phyloP scores from a whole-genome alignment of 2,797 vertebrate genomes.

The Pogoniulus pusillus region DNA sequence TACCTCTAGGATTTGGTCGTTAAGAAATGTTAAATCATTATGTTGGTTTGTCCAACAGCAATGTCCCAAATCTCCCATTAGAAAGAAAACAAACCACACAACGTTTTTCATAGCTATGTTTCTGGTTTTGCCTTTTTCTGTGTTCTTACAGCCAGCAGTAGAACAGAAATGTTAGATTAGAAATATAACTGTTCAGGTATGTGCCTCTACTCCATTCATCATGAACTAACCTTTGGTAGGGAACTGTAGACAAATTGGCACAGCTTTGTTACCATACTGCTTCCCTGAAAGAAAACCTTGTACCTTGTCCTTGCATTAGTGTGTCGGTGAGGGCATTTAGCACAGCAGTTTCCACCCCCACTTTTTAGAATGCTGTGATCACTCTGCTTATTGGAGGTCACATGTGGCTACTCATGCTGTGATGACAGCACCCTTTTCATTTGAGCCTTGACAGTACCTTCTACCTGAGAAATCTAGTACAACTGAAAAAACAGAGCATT shows the following conservation, averaged over 20 bases:
- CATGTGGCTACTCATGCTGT: background rate
- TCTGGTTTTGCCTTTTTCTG: background rate
- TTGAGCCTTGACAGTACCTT: background rate
- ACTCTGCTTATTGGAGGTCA: background rate
- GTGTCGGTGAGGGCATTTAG: background rate
- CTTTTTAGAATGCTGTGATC: accelerated
- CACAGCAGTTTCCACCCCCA: background rate
- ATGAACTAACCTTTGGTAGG: background rate
- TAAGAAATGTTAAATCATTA: background rate
- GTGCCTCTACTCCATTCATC: background rate
- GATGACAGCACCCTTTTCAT: background rate
- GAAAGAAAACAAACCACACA: background rate
- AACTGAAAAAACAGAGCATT: background rate
- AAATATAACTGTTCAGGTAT: background rate
- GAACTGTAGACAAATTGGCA: background rate
- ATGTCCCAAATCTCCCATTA: background rate
- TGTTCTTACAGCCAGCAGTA: background rate
- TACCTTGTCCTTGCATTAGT: background rate
- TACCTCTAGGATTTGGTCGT: background rate
- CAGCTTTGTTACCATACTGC: background rate
- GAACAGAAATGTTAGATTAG: background rate
- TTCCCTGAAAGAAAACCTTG: background rate
- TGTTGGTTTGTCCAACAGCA: background rate
- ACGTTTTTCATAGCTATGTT: background rate
- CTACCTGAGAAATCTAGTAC: background rate